Conservation (phyloP, 2,797 vertebrate species). For the Sebastes variabilis region DNA sequence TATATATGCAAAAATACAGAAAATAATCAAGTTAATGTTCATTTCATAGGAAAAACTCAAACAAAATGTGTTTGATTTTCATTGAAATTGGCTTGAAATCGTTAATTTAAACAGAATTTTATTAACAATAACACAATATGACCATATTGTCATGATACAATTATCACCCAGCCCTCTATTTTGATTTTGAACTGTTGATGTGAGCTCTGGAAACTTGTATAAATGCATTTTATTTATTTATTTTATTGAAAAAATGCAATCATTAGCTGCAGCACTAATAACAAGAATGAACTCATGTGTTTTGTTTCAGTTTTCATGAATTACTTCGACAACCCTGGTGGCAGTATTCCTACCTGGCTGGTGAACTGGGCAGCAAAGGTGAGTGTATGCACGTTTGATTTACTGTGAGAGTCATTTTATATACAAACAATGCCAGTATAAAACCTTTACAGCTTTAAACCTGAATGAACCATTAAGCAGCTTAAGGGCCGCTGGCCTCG, state of each 20-base stretch:
- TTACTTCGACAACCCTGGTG: conserved; percentile 94
- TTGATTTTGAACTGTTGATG: background rate
- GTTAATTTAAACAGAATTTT: background rate
- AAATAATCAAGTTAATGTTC: background rate
- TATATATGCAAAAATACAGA: background rate
- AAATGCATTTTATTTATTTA: background rate
- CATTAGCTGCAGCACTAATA: background rate
- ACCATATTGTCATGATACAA: background rate
- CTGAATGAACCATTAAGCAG: background rate
- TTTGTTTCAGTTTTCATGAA: conserved; percentile 89
- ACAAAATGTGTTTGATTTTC: background rate
- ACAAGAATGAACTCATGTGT: background rate
- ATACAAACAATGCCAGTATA: background rate
- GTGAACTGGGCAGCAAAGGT: conserved; percentile 94
- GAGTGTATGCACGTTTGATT: conserved; percentile 46
- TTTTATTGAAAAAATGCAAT: background rate
- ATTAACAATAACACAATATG: background rate
- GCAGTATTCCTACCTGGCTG: conserved; percentile 90
- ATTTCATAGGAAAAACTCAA: background rate
- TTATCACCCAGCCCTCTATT: background rate
- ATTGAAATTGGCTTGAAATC: background rate
- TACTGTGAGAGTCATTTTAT: background rate
- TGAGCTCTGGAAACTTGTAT: background rate
- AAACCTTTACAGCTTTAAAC: background rate
- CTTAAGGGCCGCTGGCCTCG: background rate